A percentile compares a stretch with the other conserved stretches of the same genome.
These are phyloP conservation scores for Pycnomerus fuliginosus DNA, from an alignment of 2,888 invertebrate genomes.

Conservation along the genomic window DNA sequence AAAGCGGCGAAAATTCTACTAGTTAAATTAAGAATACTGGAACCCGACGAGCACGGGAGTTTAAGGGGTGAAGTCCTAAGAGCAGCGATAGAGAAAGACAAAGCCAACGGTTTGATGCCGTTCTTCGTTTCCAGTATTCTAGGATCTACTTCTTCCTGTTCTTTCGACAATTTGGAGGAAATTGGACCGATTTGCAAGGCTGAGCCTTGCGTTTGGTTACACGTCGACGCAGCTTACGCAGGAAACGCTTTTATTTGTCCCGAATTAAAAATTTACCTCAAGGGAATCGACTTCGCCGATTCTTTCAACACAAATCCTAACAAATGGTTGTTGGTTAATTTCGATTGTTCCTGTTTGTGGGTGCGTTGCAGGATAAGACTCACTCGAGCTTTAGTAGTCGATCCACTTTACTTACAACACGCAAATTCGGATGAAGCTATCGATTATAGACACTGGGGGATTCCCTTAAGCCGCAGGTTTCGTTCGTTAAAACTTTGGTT, in stretches of 20 bases:
- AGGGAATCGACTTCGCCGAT: constrained; percentile 72
- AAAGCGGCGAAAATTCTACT: constrained; percentile 78
- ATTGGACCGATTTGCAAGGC: constrained; percentile 70
- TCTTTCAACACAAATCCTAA: constrained; percentile 89
- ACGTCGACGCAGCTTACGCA: constrained; percentile 86
- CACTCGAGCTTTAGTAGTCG: constrained; percentile 81
- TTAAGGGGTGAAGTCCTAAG: constrained; percentile 64
- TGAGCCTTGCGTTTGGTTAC: constrained; percentile 73
- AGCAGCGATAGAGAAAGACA: constrained; percentile 69
- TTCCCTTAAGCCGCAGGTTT: constrained; percentile 81
- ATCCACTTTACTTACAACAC: constrained; percentile 83
- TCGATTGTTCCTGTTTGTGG: constrained; percentile 86
- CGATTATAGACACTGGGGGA: constrained; percentile 82
- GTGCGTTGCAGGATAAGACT: constrained; percentile 72
- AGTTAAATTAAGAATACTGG: constrained; percentile 69
- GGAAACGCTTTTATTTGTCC: constrained; percentile 85
- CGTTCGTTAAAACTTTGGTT: constrained; percentile 88
- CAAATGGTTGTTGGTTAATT: constrained; percentile 83
- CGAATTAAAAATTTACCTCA: constrained; percentile 68
- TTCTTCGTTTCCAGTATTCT: constrained; percentile 82
- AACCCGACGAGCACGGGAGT: constrained; percentile 68
- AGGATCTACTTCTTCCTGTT: constrained; percentile 81
- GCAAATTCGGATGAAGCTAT: constrained; percentile 71
- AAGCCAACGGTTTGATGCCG: constrained; percentile 72
- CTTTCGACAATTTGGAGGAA: constrained; percentile 79